A percentile compares a stretch with the other conserved stretches of the same genome.
Evolutionary conservation across 1,140 invertebrate genomes (phyloP).

Genomic region (Diabrotica virgifera): DNA sequence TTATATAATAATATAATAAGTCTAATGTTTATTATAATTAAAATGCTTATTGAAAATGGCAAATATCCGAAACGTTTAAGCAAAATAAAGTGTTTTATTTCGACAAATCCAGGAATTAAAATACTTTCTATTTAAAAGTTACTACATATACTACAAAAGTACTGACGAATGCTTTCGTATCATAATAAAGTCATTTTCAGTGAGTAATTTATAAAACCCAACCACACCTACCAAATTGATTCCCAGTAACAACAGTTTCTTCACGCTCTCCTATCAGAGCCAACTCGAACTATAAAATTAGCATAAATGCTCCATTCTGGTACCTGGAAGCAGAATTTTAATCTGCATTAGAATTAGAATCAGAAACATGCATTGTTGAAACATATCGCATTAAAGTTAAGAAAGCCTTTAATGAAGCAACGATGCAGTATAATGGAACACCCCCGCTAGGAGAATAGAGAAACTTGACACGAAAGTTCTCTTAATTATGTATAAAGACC

Average conservation of each 20-base stretch:
- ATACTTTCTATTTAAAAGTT: too few species aligned
- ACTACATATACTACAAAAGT: too few species aligned
- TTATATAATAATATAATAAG: too few species aligned
- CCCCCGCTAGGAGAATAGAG: background rate
- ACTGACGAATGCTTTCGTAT: too few species aligned
- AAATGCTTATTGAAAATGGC: too few species aligned
- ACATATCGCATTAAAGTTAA: slow-evolving; percentile 3
- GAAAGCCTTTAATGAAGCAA: background rate
- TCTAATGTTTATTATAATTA: too few species aligned
- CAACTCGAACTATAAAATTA: background rate
- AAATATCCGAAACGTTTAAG: too few species aligned
- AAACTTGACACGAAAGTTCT: background rate
- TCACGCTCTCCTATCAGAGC: background rate
- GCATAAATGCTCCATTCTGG: background rate
- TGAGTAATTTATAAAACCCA: too few species aligned
- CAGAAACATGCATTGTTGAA: slow-evolving; percentile 2
- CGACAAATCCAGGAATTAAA: too few species aligned
- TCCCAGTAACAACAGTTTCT: background rate
- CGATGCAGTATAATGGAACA: background rate
- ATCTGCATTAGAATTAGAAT: slow-evolving; percentile 1
- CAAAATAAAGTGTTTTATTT: too few species aligned
- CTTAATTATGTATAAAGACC: background rate
- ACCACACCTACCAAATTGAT: background rate
- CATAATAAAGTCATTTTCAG: too few species aligned
- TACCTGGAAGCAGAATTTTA: background rate